Conservation (phyloP, 2,797 vertebrate species). For the Anabas testudineus region DNA sequence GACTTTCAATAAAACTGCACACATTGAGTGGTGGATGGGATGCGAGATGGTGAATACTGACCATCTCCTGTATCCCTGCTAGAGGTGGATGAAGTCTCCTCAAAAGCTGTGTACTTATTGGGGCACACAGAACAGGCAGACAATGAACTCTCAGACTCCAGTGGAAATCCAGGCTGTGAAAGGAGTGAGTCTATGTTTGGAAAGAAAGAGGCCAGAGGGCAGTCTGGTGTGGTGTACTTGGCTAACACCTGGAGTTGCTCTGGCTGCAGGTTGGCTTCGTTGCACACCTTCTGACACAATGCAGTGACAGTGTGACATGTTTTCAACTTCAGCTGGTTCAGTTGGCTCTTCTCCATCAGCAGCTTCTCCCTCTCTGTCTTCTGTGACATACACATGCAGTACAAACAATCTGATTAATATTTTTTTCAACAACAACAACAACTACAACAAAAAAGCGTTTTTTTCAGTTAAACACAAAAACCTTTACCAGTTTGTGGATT, state of each 20-base stretch:
- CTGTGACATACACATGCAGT: conserved; percentile 69
- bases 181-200: conserved; percentile 73
- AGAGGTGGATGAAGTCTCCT: conserved; percentile 44
- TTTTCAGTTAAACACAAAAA: not conserved
- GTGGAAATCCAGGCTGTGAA: conserved; percentile 30
- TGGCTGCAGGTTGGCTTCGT: conserved; percentile 89
- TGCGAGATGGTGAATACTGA: conserved; percentile 13
- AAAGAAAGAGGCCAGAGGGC: conserved; percentile 88
- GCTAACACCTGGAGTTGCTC: conserved; percentile 94
- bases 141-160: conserved; percentile 26
- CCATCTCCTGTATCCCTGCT: conserved; percentile 31
- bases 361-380: conserved; percentile 90
- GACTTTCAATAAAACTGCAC: not conserved
- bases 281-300: conserved; percentile 91
- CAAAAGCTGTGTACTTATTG: conserved; percentile 39
- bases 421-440: not conserved
- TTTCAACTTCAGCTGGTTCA: conserved; percentile 87
- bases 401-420: conserved; percentile 5
- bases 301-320: conserved; percentile 90
- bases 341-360: conserved; percentile 87
- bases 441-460: not conserved
- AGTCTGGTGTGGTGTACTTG: conserved; percentile 91
- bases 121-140: conserved; percentile 37
- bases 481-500: conserved; percentile 93
- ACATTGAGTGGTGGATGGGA: not conserved